These are phyloP conservation scores for Noctua janthina DNA, from an alignment of 2,888 invertebrate genomes.

Conservation along the genomic window DNA sequence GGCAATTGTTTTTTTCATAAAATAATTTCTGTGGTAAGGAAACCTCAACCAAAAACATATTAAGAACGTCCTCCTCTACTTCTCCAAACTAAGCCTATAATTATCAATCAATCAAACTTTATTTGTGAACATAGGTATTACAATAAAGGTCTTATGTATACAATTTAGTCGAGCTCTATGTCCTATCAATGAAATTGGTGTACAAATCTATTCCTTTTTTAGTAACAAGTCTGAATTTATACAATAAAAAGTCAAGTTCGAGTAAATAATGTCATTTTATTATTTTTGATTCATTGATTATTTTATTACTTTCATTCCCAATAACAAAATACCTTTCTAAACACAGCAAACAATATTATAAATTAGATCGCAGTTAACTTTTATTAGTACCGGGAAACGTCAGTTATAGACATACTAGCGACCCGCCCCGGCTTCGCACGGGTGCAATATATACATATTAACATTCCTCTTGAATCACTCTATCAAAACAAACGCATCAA, in stretches of 20 bases:
- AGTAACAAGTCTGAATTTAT: too few species aligned
- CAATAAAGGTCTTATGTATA: too few species aligned
- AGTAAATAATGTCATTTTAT: neutral
- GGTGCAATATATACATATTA: too few species aligned
- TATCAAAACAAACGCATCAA: too few species aligned
- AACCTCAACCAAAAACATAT: neutral
- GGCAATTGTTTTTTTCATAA: neutral
- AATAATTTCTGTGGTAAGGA: neutral
- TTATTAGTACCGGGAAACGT: constrained; percentile 1
- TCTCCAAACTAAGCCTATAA: neutral
- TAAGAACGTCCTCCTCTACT: neutral
- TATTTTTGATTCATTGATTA: neutral
- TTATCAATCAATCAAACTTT: too few species aligned
- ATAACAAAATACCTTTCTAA: neutral
- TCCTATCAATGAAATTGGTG: too few species aligned
- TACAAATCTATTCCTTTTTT: too few species aligned
- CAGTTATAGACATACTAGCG: neutral
- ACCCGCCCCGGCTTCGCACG: too few species aligned
- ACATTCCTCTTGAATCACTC: too few species aligned
- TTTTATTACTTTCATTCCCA: neutral
- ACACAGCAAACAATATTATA: neutral
- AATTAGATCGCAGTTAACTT: neutral
- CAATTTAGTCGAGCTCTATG: too few species aligned
- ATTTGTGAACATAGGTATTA: too few species aligned
- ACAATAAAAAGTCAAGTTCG: too few species aligned